Evolutionary conservation across 2,888 invertebrate genomes (phyloP), one percentile per base, ranked within the genome.

Genomic region (Lagria hirta): DNA sequence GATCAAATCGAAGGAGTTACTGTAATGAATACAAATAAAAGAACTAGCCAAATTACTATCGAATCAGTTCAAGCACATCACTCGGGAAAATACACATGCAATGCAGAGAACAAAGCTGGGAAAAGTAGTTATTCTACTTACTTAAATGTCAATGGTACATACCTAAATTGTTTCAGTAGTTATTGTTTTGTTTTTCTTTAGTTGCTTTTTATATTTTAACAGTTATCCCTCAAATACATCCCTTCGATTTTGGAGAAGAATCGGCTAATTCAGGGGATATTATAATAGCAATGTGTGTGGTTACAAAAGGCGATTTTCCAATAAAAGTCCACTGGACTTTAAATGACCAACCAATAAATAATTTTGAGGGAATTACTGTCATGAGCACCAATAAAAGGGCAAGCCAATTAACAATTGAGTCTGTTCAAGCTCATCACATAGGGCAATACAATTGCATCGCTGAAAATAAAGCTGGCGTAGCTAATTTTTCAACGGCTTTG

Each of bases 261-360:
- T 77, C 82, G 10, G 75, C 82, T 18, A 83, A 82, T 69, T 82
- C 81, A 47, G 85, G 84, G 43, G 83, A 85, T 68, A 77, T 81
- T 22, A 79, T 82, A 28, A 82, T 83, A 64, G 76, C 81, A 62
- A 78, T 77, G 29, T 86, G 86, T 66, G 79, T 82, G 45, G 79
- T 82, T 20, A 79, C 79, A 48, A 83, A 84, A 70, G 86, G 88
- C 48, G 88, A 89, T 71, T 73, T 81, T 40, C 88, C 88, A 1
- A 75, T 89, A 62, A 77, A 77, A 43, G 81, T 88, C 32, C 74
- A 76, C 12, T 89, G 88, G 88, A 79, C 79, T 32, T 82, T 86
- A 57, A 83, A 88, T 68, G 83, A 83, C 23, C 72, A 77, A 62
- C 77, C 78, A 28, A 59, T 74, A 4, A 68, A 62, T 46, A 52